Evolutionary conservation across 2,113 vertebrate genomes (phyloP).

Genomic region (Notechis scutatus): DNA sequence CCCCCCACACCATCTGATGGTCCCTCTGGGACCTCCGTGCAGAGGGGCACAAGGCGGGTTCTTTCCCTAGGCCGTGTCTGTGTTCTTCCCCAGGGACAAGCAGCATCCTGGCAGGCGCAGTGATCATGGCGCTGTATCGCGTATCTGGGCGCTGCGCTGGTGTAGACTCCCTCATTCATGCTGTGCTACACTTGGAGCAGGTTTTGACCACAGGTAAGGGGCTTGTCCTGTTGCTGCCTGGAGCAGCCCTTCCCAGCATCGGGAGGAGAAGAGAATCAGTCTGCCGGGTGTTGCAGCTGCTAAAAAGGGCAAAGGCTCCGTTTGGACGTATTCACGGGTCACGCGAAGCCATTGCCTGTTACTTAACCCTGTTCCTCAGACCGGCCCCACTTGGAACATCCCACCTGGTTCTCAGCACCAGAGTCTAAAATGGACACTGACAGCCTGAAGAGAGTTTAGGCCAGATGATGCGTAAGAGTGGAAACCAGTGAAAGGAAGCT

Average conservation of each 20-base stretch:
- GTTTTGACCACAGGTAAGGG: constrained; percentile 86
- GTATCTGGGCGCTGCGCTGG: constrained; percentile 74
- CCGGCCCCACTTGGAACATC: background rate
- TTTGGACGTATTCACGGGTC: background rate
- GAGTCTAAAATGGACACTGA: background rate
- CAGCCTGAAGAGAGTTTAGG: background rate
- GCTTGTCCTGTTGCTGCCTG: background rate
- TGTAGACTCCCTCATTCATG: constrained; percentile 83
- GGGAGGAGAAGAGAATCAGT: background rate
- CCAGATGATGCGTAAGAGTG: background rate
- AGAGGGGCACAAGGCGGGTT: background rate
- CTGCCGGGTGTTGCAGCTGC: background rate
- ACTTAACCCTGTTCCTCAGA: background rate
- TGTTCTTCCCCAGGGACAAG: constrained; percentile 81
- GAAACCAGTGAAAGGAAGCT: background rate
- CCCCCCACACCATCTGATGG: background rate
- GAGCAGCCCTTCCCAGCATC: background rate
- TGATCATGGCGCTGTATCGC: constrained; percentile 80
- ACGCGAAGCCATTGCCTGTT: background rate
- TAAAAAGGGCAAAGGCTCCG: background rate
- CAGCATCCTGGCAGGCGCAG: constrained; percentile 91
- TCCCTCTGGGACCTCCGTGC: background rate
- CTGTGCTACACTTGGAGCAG: constrained; percentile 90
- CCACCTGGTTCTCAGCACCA: background rate
- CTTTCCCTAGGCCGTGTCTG: background rate